A percentile compares a stretch with the other conserved stretches of the same genome.
phyloP scores from a whole-genome alignment of 2,797 vertebrate genomes.

The Gallinago stenura region DNA sequence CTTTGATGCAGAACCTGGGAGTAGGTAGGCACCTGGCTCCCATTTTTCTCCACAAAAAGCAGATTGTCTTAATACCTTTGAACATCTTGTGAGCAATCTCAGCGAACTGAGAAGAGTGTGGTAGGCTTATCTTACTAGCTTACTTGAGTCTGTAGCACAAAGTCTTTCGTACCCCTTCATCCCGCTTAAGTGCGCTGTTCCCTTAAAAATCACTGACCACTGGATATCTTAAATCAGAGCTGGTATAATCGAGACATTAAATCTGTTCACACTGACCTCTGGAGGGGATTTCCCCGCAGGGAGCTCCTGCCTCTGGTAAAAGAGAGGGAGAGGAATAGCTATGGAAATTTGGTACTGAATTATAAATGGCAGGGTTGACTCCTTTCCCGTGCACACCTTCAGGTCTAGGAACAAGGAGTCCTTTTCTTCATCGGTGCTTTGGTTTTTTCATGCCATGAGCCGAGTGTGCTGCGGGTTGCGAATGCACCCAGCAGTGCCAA shows the following conservation, averaged over 20 bases:
- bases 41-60: neutral
- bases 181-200: neutral
- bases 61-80: neutral
- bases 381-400: neutral
- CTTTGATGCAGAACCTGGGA: neutral
- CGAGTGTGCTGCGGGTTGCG: neutral
- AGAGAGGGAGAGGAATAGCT: neutral
- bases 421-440: conserved; percentile 17
- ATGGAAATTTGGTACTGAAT: conserved; percentile 24
- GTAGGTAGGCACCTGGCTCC: neutral
- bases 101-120: neutral
- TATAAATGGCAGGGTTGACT: neutral
- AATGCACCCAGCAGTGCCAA: conserved; percentile 36
- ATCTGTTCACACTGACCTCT: conserved; percentile 11
- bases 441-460: neutral
- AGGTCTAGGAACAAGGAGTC: conserved; percentile 3
- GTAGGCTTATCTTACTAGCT: neutral
- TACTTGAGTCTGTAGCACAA: neutral
- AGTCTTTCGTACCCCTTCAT: neutral
- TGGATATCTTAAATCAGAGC: neutral
- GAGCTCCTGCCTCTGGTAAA: neutral
- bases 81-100: neutral
- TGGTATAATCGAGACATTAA: neutral
- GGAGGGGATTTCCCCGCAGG: neutral
- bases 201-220: neutral